A percentile compares a stretch with the other conserved stretches of the same genome.
Evolutionary conservation across 2,888 invertebrate species (phyloP).

Genomic region (Galerucella nymphaeae): DNA sequence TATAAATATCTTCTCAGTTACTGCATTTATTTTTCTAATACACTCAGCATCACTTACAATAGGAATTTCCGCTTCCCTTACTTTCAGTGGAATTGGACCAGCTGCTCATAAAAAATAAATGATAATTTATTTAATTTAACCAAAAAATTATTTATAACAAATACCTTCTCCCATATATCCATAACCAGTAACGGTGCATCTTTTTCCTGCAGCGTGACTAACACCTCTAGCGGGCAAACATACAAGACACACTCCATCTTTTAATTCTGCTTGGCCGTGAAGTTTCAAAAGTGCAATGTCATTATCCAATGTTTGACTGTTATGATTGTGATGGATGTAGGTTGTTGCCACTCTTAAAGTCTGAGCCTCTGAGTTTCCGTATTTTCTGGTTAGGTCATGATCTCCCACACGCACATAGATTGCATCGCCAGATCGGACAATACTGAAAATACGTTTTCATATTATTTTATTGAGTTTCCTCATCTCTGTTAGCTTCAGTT

Average conservation of each 20-base stretch:
- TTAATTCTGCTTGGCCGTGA: slow-evolving; percentile 87
- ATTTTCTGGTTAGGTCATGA: slow-evolving; percentile 89
- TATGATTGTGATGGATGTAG: slow-evolving; percentile 95
- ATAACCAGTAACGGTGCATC: slow-evolving; percentile 93
- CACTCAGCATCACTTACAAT: slow-evolving; percentile 94
- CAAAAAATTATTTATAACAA: not conserved
- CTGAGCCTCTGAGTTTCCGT: slow-evolving; percentile 92
- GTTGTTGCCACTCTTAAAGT: slow-evolving; percentile 91
- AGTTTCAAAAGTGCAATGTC: slow-evolving; percentile 92
- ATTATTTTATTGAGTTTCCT: not conserved
- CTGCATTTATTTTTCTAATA: slow-evolving; percentile 91
- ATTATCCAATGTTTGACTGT: slow-evolving; percentile 93
- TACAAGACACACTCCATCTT: slow-evolving; percentile 86
- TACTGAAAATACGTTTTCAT: slow-evolving; percentile 68
- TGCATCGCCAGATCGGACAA: slow-evolving; percentile 92
- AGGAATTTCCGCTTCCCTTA: slow-evolving; percentile 91
- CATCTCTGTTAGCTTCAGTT: too few species aligned
- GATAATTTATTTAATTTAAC: slow-evolving; percentile 20
- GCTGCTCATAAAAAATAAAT: slow-evolving; percentile 67
- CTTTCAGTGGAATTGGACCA: slow-evolving; percentile 89
- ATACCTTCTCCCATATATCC: slow-evolving; percentile 95
- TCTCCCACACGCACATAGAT: slow-evolving; percentile 94
- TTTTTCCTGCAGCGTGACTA: slow-evolving; percentile 87
- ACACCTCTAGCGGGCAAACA: slow-evolving; percentile 91
- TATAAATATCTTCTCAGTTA: slow-evolving; percentile 94